These are phyloP conservation scores for Craniophora ligustri DNA, from an alignment of 2,888 invertebrate genomes.

Conservation along the genomic window DNA sequence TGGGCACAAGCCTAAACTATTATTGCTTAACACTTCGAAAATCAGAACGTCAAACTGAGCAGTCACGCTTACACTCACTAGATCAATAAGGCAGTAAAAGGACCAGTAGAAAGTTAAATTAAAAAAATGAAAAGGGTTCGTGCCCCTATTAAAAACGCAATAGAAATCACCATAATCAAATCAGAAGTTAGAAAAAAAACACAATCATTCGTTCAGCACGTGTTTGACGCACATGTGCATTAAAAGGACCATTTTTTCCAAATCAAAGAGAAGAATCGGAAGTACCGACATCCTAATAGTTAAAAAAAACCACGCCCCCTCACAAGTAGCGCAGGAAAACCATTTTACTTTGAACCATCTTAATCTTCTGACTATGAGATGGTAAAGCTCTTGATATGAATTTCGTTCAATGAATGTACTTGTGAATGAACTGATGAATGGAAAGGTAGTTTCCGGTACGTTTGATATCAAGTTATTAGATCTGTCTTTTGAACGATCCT, in stretches of 20 bases:
- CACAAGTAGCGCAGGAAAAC: slow-evolving; percentile 29
- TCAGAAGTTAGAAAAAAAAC: slow-evolving; percentile 56
- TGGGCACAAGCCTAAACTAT: too few species aligned
- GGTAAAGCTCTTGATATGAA: slow-evolving; percentile 14
- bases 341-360: slow-evolving; percentile 30
- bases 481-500: slow-evolving; percentile 30
- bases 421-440: slow-evolving; percentile 49
- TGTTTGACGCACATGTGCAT: slow-evolving; percentile 63
- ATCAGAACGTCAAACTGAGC: too few species aligned
- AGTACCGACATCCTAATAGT: slow-evolving; percentile 51
- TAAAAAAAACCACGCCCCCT: slow-evolving; percentile 40
- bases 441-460: slow-evolving; percentile 45
- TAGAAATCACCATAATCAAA: slow-evolving; percentile 53
- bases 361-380: neutral
- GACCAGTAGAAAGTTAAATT: too few species aligned
- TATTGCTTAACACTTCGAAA: too few species aligned
- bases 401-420: slow-evolving; percentile 17
- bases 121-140: slow-evolving; percentile 4
- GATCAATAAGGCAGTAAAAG: too few species aligned
- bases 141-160: slow-evolving; percentile 39
- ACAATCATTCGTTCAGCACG: slow-evolving; percentile 61
- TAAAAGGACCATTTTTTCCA: slow-evolving; percentile 58
- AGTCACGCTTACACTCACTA: too few species aligned
- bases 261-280: slow-evolving; percentile 69
- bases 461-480: slow-evolving; percentile 54